Percentiles rank a stretch among this genome's conserved stretches.
These are phyloP conservation scores for Stegodyphus dumicola DNA, from an alignment of 1,140 invertebrate genomes.

Conservation along the genomic window DNA sequence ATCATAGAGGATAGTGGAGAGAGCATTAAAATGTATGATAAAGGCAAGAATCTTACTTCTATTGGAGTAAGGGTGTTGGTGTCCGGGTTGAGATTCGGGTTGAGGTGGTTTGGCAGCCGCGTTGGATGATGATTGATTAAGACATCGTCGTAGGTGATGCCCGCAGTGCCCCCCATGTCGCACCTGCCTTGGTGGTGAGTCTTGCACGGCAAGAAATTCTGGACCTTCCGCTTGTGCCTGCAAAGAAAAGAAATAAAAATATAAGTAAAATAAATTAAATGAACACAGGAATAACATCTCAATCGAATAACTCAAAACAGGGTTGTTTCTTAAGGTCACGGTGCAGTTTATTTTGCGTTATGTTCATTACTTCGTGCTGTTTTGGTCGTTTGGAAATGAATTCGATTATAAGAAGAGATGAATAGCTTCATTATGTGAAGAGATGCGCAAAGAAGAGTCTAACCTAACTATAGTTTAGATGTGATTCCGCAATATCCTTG, in stretches of 20 bases:
- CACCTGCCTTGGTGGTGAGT: conserved; percentile 59
- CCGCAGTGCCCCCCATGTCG: conserved; percentile 50
- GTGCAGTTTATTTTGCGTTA: too few relatives aligned
- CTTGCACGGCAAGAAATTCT: conserved; percentile 64
- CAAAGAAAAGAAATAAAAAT: conserved; percentile 3
- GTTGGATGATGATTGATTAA: conserved; percentile 63
- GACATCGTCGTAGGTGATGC: conserved; percentile 63
- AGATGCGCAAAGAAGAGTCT: too few relatives aligned
- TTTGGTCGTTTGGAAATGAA: too few relatives aligned
- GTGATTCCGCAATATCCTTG: too few relatives aligned
- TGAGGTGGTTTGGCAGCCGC: conserved; percentile 61
- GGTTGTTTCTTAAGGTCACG: too few relatives aligned
- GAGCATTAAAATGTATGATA: not conserved
- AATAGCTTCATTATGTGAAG: too few relatives aligned
- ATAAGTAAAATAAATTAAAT: not conserved
- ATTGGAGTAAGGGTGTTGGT: conserved; percentile 62
- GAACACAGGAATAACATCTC: not conserved
- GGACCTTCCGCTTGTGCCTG: conserved; percentile 63
- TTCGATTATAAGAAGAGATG: too few relatives aligned
- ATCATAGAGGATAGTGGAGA: not conserved
- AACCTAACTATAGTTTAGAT: too few relatives aligned
- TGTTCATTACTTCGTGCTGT: too few relatives aligned
- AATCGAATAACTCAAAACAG: not conserved
- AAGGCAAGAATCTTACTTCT: conserved; percentile 55
- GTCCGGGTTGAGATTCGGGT: conserved; percentile 20